Percentiles rank a stretch among this genome's conserved stretches.
These are phyloP conservation scores for Mormyrus iriodes DNA, from an alignment of 2,113 vertebrate species.

Conservation along the genomic window DNA sequence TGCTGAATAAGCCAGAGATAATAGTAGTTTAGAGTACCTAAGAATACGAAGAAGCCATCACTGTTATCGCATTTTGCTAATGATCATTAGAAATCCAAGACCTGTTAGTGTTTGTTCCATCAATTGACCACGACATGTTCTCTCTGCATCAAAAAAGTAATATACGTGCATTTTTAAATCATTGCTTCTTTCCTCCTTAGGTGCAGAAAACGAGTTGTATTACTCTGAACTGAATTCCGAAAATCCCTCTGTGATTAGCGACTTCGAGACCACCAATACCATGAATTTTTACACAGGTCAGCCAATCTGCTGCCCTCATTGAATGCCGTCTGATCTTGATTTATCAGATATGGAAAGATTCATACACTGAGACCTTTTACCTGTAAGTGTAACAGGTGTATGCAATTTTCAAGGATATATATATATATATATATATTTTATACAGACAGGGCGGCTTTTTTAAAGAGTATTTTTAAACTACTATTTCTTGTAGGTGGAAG, in stretches of 20 bases:
- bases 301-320: slow-evolving; percentile 27
- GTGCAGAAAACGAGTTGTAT: slow-evolving; percentile 32
- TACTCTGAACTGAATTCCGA: slow-evolving; percentile 33
- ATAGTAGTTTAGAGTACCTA: neutral
- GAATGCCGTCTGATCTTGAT: neutral
- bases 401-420: neutral
- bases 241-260: neutral
- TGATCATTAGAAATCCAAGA: neutral
- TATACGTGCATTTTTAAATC: neutral
- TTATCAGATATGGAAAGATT: neutral
- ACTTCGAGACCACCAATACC: slow-evolving; percentile 26
- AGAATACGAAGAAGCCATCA: neutral
- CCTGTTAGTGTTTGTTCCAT: neutral
- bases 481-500: neutral
- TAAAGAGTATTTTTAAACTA: neutral
- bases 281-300: neutral
- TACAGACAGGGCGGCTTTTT: too few relatives aligned
- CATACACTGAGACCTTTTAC: neutral
- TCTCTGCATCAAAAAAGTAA: neutral
- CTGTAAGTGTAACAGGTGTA: neutral
- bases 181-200: slow-evolving; percentile 16
- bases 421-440: too few relatives aligned
- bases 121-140: neutral
- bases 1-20: neutral
- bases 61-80: neutral